These are phyloP conservation scores for Coronaproctus castanopsis DNA, from an alignment of 2,888 invertebrate species.

Conservation along the genomic window DNA sequence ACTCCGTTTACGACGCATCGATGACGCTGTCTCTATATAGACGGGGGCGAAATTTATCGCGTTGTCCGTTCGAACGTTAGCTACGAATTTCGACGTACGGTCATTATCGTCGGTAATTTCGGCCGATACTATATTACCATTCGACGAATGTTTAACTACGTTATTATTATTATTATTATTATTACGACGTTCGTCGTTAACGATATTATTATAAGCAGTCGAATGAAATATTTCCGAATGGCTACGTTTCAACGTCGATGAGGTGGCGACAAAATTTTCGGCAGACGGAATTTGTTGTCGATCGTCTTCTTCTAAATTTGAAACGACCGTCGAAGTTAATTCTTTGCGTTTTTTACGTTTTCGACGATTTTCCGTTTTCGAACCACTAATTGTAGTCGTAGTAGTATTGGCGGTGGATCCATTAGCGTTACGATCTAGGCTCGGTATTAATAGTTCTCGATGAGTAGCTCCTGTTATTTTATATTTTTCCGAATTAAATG, in stretches of 20 bases:
- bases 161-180: no score
- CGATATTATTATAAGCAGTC: not conserved
- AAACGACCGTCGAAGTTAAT: conserved; percentile 17
- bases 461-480: conserved; percentile 27
- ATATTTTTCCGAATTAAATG: not conserved
- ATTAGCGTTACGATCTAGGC: not conserved
- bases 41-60: conserved; percentile 9
- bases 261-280: not conserved
- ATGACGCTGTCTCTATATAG: conserved; percentile 21
- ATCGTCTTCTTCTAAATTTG: conserved; percentile 26
- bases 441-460: conserved; percentile 32
- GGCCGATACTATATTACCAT: no score
- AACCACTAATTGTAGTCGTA: conserved; percentile 28
- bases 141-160: no score
- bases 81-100: conserved; percentile 27
- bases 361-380: conserved; percentile 26
- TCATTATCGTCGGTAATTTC: conserved; percentile 30
- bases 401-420: no score
- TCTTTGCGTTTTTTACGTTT: conserved; percentile 32
- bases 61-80: conserved; percentile 23
- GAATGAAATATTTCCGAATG: not conserved
- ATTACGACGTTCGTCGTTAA: no score
- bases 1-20: not conserved
- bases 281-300: not conserved
- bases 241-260: conserved; percentile 2